These are phyloP conservation scores for Aeoliscus strigatus DNA, from an alignment of 2,797 vertebrate species.

Conservation along the genomic window DNA sequence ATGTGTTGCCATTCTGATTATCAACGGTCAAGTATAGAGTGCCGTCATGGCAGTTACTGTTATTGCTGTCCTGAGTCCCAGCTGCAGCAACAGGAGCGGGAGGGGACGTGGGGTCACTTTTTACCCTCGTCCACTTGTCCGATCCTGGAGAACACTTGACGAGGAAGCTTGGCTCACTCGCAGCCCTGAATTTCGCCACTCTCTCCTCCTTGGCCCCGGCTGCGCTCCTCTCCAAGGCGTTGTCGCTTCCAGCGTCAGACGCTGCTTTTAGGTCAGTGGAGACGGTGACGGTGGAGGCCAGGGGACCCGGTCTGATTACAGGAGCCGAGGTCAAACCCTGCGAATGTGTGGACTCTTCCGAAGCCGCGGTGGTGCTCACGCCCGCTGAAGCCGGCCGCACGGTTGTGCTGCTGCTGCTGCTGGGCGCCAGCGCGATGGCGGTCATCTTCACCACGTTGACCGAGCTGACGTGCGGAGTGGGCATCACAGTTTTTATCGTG, in stretches of 20 bases:
- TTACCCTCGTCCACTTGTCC: conserved; percentile 79
- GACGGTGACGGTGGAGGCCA: conserved; percentile 43
- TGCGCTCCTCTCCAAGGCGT: conserved; percentile 74
- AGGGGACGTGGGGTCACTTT: conserved; percentile 75
- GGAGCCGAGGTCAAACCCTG: conserved; percentile 73
- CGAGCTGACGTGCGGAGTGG: conserved; percentile 88
- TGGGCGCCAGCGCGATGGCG: conserved; percentile 90
- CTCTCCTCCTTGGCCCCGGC: conserved; percentile 76
- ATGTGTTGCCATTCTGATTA: conserved; percentile 78
- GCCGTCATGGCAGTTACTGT: conserved; percentile 78
- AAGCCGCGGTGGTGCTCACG: conserved; percentile 59
- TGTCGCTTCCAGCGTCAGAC: conserved; percentile 79
- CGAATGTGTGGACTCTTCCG: conserved; percentile 80
- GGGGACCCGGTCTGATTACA: conserved; percentile 66
- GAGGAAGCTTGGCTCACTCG: conserved; percentile 78
- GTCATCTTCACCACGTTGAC: conserved; percentile 99
- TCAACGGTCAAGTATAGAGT: conserved; percentile 84
- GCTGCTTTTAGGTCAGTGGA: conserved; percentile 80
- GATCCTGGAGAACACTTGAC: conserved; percentile 75
- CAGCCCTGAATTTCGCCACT: conserved; percentile 77
- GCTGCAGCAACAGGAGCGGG: conserved; percentile 69
- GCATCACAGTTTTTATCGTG: conserved; percentile 97
- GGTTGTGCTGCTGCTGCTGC: conserved; percentile 71
- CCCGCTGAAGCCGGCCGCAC: conserved; percentile 79
- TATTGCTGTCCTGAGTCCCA: conserved; percentile 82